Conservation (phyloP, 2,113 vertebrate genomes). For the Rhipidura dahli region DNA sequence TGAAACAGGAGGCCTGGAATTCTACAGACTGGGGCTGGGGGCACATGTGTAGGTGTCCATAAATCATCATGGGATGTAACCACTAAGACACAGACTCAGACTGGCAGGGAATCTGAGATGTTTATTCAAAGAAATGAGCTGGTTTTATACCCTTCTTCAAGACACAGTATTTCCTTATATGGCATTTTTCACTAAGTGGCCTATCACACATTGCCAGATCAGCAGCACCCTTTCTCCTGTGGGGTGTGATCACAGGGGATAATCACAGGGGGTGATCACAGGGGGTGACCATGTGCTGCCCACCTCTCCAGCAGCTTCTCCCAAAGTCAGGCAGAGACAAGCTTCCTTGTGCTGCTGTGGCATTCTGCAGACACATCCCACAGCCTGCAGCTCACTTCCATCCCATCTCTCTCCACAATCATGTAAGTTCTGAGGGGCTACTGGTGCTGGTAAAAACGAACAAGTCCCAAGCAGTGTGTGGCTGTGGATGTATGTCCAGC, state of each 20-base stretch:
- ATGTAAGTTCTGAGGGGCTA: neutral
- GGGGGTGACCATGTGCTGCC: neutral
- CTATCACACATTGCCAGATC: neutral
- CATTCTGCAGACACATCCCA: neutral
- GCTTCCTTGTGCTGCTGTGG: neutral
- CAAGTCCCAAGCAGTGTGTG: neutral
- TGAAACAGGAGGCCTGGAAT: neutral
- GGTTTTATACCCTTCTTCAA: neutral
- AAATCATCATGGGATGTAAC: neutral
- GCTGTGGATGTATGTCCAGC: neutral
- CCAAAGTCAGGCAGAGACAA: neutral
- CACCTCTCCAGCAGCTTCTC: neutral
- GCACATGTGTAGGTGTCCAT: neutral
- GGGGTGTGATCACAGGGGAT: neutral
- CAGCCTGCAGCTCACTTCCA: neutral
- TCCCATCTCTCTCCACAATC: neutral
- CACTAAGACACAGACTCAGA: neutral
- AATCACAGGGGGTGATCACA: neutral
- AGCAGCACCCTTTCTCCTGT: neutral
- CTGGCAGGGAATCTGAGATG: neutral
- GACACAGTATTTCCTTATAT: neutral
- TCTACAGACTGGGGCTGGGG: accelerated
- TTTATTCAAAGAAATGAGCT: neutral
- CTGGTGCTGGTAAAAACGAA: accelerated
- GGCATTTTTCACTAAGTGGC: neutral